Percentiles rank a stretch among this genome's conserved stretches.
Evolutionary conservation across 2,797 vertebrate species (phyloP).

Genomic region (Meda fulgida): DNA sequence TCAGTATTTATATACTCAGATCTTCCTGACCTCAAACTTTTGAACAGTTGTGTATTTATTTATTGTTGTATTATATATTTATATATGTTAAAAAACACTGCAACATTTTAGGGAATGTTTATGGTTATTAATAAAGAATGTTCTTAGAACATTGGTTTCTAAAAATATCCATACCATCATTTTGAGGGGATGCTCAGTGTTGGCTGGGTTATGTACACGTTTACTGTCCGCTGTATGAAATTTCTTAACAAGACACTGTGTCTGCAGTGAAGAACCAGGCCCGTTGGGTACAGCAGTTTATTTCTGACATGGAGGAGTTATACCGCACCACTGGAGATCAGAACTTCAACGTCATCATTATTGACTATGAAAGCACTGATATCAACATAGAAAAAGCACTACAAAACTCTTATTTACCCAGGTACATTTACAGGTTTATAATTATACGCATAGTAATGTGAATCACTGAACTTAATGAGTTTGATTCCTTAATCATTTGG

Average conservation of each 20-base stretch:
- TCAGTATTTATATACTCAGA: too few species aligned
- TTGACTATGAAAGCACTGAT: slow-evolving; percentile 90
- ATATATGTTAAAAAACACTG: background rate
- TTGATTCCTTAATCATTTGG: background rate
- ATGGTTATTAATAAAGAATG: too few species aligned
- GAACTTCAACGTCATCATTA: slow-evolving; percentile 90
- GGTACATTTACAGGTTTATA: slow-evolving; percentile 11
- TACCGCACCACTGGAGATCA: slow-evolving; percentile 80
- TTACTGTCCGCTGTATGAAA: background rate
- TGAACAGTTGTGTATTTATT: background rate
- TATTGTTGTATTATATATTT: background rate
- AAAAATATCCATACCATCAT: background rate
- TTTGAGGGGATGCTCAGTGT: background rate
- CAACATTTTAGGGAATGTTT: background rate
- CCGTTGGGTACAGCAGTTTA: slow-evolving; percentile 92
- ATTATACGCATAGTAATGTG: background rate
- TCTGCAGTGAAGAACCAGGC: slow-evolving; percentile 94
- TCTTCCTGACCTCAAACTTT: too few species aligned
- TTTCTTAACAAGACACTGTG: slow-evolving; percentile 15
- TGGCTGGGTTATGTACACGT: background rate
- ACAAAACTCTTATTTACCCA: slow-evolving; percentile 80
- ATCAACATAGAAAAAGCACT: slow-evolving; percentile 88
- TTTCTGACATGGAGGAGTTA: slow-evolving; percentile 88
- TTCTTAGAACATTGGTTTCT: background rate
- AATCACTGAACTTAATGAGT: background rate